phyloP scores from a whole-genome alignment of 2,113 vertebrate species.

The Phrynosoma platyrhinos region DNA sequence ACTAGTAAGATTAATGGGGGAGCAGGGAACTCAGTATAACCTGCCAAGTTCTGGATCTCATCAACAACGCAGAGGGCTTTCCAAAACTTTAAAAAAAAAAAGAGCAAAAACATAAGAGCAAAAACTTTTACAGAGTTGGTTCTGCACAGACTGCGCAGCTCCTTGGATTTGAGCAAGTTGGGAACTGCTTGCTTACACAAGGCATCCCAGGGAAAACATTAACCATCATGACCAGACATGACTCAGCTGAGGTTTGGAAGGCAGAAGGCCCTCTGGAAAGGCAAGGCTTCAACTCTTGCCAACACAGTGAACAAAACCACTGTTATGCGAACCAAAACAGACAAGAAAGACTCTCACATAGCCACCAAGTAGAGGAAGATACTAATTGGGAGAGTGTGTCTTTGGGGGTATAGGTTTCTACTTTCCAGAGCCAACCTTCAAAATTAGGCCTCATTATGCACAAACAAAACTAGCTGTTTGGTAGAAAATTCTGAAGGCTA shows the following conservation, averaged over 20 bases:
- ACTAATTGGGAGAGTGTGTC: neutral
- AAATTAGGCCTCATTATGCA: neutral
- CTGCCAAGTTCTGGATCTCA: neutral
- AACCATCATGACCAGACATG: conserved; percentile 37
- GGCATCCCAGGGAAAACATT: conserved; percentile 7
- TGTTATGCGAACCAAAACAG: neutral
- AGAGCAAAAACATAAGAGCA: neutral
- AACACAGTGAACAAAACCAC: neutral
- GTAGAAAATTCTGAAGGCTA: neutral
- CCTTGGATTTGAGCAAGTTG: neutral
- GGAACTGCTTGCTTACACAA: conserved; percentile 7
- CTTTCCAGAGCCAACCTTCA: neutral
- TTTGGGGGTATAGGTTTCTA: neutral
- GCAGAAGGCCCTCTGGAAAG: neutral
- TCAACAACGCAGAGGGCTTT: neutral
- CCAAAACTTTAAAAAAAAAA: neutral
- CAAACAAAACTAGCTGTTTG: neutral
- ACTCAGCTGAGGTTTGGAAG: conserved; percentile 17
- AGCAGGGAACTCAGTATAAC: neutral
- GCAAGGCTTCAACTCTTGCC: neutral
- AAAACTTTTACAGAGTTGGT: neutral
- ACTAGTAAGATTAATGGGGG: too few species aligned
- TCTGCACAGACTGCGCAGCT: neutral
- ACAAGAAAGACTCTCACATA: neutral
- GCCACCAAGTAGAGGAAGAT: neutral